Evolutionary conservation across 1,140 invertebrate species (phyloP).

Genomic region (Bactericera cockerelli): DNA sequence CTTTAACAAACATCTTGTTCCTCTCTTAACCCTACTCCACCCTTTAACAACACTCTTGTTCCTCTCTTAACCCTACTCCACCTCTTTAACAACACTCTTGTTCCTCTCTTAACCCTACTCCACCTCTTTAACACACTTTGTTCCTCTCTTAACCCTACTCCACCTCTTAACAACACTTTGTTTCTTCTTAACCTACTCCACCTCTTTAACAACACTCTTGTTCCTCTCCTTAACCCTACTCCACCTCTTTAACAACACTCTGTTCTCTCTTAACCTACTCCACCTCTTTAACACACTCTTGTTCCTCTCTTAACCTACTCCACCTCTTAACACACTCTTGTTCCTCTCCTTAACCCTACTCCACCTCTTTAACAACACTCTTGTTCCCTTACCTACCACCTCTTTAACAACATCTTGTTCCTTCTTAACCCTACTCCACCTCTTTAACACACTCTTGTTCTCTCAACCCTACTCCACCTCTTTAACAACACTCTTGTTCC

Average conservation of each 20-base stretch:
- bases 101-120: neutral
- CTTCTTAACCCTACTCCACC: neutral
- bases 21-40: neutral
- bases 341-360: neutral
- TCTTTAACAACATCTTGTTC: no score
- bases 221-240: slow-evolving; percentile 45
- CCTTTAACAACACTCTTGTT: neutral
- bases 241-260: slow-evolving; percentile 55
- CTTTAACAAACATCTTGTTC: no score
- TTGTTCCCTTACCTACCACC: no score
- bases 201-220: slow-evolving; percentile 58
- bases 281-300: neutral
- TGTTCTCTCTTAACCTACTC: slow-evolving; percentile 36
- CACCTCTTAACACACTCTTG: neutral
- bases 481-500: slow-evolving; percentile 54
- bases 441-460: neutral
- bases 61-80: neutral
- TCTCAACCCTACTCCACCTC: slow-evolving; percentile 51
- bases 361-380: neutral
- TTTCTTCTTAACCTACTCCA: slow-evolving; percentile 34
- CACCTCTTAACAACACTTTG: neutral
- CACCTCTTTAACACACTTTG: neutral
- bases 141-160: neutral
- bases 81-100: neutral
- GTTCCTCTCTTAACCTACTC: neutral